Evolutionary conservation across 1,140 invertebrate genomes (phyloP), one percentile per base, ranked within the genome.

Genomic region (Drosophila parvula): DNA sequence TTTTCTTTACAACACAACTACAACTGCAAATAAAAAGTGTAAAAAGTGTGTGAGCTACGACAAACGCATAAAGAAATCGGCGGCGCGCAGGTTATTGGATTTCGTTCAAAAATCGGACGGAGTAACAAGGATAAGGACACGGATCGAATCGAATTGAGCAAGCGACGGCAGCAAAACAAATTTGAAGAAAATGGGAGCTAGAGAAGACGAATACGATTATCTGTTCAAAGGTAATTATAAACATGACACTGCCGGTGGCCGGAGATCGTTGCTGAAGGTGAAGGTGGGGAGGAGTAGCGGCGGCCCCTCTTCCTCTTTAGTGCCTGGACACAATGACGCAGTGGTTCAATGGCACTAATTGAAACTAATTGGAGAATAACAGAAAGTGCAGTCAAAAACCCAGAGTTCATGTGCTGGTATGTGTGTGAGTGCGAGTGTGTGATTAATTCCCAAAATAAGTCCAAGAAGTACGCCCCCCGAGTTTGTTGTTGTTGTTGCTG

Each of bases 201-300:
- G 98, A 94, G 98, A 99, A 94, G 98, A 99, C 94, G 98, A 99
- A 95, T 99, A 99, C 94, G 99, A 99, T 95, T 99, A 99, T 96
- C 96, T 99, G 93, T 99, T 99, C 94, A 99, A 99, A 98, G 98
- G 98, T 99, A 95, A 93, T 86, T 85, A 85, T 69, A 57, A 84
- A 84, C 69, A 85, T 81, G 68, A 69, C 51, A 58, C 58, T 71
- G 59, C 32, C 47, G 61, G 41, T 61, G 53, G 60, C 14, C 30
- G 38, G 14, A 34, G 61, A 64, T 64, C 55, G 18, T n/a, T 36
- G 47, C 48, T 27, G 30, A 44, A 14, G 48, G 43, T 27, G 38
- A n/a, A 18, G 56, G 18, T 73, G 59, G 50, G 56, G 22, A 73
- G 59, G 50, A 76, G 65, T 74, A 47, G 28, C 38, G 40, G 22